Evolutionary conservation across 2,113 vertebrate species (phyloP).

Genomic region (Scortum barcoo): DNA sequence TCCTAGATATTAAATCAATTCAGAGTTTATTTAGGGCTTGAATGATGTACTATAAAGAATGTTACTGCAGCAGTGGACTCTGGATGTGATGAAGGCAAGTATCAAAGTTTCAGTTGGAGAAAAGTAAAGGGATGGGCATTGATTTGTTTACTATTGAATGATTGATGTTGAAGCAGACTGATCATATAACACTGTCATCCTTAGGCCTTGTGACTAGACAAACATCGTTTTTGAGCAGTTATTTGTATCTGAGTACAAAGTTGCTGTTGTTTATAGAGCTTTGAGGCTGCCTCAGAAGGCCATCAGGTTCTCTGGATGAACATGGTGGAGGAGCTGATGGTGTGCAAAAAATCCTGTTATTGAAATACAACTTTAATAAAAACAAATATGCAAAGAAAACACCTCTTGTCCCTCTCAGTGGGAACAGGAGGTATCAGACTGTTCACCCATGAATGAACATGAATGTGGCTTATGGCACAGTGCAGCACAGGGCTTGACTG

Average conservation of each 20-base stretch:
- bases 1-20: not conserved
- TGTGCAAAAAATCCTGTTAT: not conserved
- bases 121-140: not conserved
- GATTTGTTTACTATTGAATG: not conserved
- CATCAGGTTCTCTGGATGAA: conserved; percentile 12
- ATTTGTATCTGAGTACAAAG: not conserved
- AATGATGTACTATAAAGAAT: conserved; percentile 8
- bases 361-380: conserved; percentile 4
- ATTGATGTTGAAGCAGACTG: not conserved
- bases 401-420: not conserved
- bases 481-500: conserved; percentile 10
- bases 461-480: conserved; percentile 17
- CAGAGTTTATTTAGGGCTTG: conserved; percentile 1
- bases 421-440: conserved; percentile 6
- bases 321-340: conserved; percentile 2
- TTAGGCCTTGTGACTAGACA: not conserved
- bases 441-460: conserved; percentile 5
- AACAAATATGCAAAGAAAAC: conserved; percentile 1
- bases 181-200: not conserved
- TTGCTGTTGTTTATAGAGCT: not conserved
- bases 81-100: conserved; percentile 20
- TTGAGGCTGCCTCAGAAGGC: not conserved
- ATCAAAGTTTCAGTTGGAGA: not conserved
- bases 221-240: not conserved
- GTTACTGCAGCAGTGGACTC: not conserved